Evolutionary conservation across 2,888 invertebrate species (phyloP).

Genomic region (Pachliopta kotzebuea): DNA sequence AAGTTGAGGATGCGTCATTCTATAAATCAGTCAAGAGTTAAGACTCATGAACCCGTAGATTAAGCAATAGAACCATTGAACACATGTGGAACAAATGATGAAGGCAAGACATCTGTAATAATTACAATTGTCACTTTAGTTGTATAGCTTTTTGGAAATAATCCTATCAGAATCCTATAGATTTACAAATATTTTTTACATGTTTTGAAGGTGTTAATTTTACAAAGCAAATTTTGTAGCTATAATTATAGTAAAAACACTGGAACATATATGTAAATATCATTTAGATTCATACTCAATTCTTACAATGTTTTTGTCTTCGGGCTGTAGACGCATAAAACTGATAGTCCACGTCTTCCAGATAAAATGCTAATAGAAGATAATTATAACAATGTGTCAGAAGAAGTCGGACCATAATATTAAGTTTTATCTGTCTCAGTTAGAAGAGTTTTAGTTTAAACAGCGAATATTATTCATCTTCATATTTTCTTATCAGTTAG

Average conservation of each 20-base stretch:
- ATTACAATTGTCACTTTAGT: background rate
- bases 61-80: conserved; percentile 13
- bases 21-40: conserved; percentile 27
- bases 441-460: too few relatives aligned
- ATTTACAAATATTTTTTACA: too few relatives aligned
- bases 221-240: too few relatives aligned
- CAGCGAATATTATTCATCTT: too few relatives aligned
- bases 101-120: conserved; percentile 26
- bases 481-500: too few relatives aligned
- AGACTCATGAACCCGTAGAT: conserved; percentile 24
- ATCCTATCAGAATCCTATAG: too few relatives aligned
- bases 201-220: too few relatives aligned
- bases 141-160: background rate
- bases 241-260: too few relatives aligned
- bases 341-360: conserved; percentile 1
- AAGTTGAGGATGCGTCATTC: conserved; percentile 21
- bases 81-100: conserved; percentile 31
- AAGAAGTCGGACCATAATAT: background rate
- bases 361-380: background rate
- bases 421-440: background rate
- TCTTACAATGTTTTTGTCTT: too few relatives aligned
- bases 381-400: background rate
- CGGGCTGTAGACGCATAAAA: background rate
- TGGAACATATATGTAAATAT: too few relatives aligned
- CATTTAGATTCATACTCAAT: too few relatives aligned